Conservation (phyloP, 2,888 invertebrate genomes). For the Drosophila demipolita region DNA sequence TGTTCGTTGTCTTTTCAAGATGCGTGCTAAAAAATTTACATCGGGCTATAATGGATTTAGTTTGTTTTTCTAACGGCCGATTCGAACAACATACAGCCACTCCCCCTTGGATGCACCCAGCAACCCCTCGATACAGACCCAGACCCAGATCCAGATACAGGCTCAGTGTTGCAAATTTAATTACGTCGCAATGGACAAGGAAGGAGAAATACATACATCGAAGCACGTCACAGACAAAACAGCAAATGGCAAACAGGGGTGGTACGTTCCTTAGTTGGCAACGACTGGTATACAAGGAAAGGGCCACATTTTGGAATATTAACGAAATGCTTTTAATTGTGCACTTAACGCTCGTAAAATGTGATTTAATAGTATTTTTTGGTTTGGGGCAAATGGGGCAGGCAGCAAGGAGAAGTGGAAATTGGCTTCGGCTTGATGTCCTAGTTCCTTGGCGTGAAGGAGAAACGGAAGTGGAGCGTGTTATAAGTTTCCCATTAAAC, state of each 20-base stretch:
- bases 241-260: slow-evolving; percentile 19
- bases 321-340: slow-evolving; percentile 79
- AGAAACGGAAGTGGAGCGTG: slow-evolving; percentile 63
- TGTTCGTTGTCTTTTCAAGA: slow-evolving; percentile 8
- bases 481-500: slow-evolving; percentile 66
- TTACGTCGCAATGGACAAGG: slow-evolving; percentile 55
- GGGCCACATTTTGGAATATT: slow-evolving; percentile 69
- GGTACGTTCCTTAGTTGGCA: slow-evolving; percentile 1
- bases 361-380: slow-evolving; percentile 75
- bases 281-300: slow-evolving; percentile 33
- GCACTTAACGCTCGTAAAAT: slow-evolving; percentile 80
- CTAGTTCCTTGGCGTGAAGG: slow-evolving; percentile 35
- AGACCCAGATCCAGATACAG: neutral
- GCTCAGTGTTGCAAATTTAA: slow-evolving; percentile 61
- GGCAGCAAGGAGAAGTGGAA: neutral
- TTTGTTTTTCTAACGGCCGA: slow-evolving; percentile 23
- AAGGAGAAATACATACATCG: slow-evolving; percentile 5
- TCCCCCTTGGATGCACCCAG: slow-evolving; percentile 10
- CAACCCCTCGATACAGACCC: neutral
- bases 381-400: neutral
- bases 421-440: slow-evolving; percentile 6
- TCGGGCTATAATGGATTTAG: slow-evolving; percentile 60
- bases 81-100: slow-evolving; percentile 2
- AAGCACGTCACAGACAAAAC: slow-evolving; percentile 29
- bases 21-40: slow-evolving; percentile 41